Evolutionary conservation across 2,888 invertebrate species (phyloP).

Genomic region (Volucella inflata): DNA sequence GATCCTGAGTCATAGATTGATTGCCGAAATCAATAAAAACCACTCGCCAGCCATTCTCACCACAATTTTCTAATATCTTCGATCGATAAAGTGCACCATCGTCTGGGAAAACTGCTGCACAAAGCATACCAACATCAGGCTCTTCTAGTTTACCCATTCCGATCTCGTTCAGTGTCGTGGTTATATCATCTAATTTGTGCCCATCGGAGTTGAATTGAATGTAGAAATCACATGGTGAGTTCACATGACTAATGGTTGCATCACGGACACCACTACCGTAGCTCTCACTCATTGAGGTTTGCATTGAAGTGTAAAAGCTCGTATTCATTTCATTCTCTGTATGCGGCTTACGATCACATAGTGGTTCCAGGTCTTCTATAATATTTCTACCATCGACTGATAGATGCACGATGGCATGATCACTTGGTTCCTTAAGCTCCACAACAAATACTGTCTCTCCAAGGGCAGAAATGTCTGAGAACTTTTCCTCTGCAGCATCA

Average conservation of each 20-base stretch:
- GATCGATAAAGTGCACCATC: constrained; percentile 96
- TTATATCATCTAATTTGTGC: constrained; percentile 85
- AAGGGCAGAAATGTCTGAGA: constrained; percentile 88
- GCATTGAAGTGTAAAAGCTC: constrained; percentile 76
- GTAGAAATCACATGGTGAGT: constrained; percentile 90
- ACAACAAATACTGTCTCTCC: constrained; percentile 89
- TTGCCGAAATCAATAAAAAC: constrained; percentile 90
- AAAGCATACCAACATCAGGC: constrained; percentile 84
- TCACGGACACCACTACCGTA: constrained; percentile 77
- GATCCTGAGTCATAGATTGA: constrained; percentile 85
- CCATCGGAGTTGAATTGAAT: constrained; percentile 88
- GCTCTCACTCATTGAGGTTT: constrained; percentile 75
- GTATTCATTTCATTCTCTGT: constrained; percentile 72
- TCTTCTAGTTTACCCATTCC: constrained; percentile 62
- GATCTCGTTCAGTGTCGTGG: constrained; percentile 76
- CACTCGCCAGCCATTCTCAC: constrained; percentile 89
- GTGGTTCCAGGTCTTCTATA: constrained; percentile 85
- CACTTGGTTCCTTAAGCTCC: constrained; percentile 87
- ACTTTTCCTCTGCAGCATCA: constrained; percentile 87
- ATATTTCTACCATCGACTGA: constrained; percentile 87
- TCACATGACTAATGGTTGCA: constrained; percentile 89
- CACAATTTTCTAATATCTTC: constrained; percentile 90
- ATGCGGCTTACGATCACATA: constrained; percentile 84
- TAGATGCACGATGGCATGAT: constrained; percentile 87
- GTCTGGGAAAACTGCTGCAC: constrained; percentile 90